A percentile compares a stretch with the other conserved stretches of the same genome.
Conservation (phyloP, 2,797 vertebrate species). For the Lutra lutra region DNA sequence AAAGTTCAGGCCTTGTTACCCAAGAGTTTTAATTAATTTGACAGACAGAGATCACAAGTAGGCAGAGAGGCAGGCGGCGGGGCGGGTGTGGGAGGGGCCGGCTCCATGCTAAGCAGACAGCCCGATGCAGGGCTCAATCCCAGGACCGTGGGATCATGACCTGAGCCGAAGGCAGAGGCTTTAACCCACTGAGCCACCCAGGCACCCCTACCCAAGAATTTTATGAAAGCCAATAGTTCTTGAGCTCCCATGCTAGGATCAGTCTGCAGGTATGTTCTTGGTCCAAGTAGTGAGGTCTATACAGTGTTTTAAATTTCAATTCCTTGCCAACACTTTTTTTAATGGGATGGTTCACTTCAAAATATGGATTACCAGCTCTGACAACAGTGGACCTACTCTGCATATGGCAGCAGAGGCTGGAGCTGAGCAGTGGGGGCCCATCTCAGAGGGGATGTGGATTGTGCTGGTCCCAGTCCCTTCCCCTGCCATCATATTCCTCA, state of each 20-base stretch:
- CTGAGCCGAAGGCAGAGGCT: too few relatives aligned
- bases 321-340: not conserved
- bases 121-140: too few relatives aligned
- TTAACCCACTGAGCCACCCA: too few relatives aligned
- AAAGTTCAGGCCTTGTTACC: not conserved
- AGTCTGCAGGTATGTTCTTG: not conserved
- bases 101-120: too few relatives aligned
- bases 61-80: too few relatives aligned
- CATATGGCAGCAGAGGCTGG: not conserved
- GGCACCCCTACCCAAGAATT: not conserved
- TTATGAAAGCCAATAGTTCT: slow-evolving; percentile 5
- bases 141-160: too few relatives aligned
- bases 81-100: too few relatives aligned
- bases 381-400: not conserved
- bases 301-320: slow-evolving; percentile 5
- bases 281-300: not conserved
- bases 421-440: not conserved
- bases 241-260: not conserved
- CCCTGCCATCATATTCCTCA: not conserved
- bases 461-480: not conserved
- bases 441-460: not conserved
- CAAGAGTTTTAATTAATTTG: not conserved
- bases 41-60: too few relatives aligned
- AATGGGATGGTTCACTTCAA: not conserved
- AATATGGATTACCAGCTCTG: not conserved